phyloP scores from a whole-genome alignment of 2,113 vertebrate genomes.

The Stegastes partitus region DNA sequence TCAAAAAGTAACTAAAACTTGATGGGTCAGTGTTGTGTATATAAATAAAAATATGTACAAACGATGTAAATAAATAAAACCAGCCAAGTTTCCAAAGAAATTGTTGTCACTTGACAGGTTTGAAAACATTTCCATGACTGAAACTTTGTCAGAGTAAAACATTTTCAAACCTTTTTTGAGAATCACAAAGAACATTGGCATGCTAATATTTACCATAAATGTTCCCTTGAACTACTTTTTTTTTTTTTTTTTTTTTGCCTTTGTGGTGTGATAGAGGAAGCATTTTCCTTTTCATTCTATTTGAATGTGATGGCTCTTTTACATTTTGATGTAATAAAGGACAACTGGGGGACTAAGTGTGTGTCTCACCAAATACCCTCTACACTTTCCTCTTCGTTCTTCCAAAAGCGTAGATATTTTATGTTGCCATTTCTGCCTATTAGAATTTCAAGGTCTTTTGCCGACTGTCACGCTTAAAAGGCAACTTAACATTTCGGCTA shows the following conservation, averaged over 20 bases:
- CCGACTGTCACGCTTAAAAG: conserved; percentile 18
- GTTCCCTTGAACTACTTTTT: too few relatives aligned
- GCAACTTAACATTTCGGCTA: conserved; percentile 1
- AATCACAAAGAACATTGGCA: too few relatives aligned
- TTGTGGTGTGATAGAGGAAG: too few relatives aligned
- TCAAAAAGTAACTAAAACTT: background rate
- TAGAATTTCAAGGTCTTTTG: conserved; percentile 43
- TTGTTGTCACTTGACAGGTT: too few relatives aligned
- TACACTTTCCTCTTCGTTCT: background rate
- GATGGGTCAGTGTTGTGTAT: background rate
- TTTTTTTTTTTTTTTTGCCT: too few relatives aligned
- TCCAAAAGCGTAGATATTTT: conserved; percentile 10
- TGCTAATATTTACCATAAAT: too few relatives aligned
- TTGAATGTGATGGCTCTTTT: background rate
- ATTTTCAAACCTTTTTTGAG: too few relatives aligned
- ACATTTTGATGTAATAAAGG: background rate
- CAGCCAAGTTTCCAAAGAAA: too few relatives aligned
- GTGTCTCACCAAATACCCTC: background rate
- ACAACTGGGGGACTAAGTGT: background rate
- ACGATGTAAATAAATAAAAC: too few relatives aligned
- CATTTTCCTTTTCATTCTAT: background rate
- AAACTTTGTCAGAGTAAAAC: too few relatives aligned
- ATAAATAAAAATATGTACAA: background rate
- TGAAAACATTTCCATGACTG: too few relatives aligned
- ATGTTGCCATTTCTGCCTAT: conserved; percentile 24